Evolutionary conservation across 1,140 invertebrate species (phyloP).

Genomic region (Protaetia brevitarsis): DNA sequence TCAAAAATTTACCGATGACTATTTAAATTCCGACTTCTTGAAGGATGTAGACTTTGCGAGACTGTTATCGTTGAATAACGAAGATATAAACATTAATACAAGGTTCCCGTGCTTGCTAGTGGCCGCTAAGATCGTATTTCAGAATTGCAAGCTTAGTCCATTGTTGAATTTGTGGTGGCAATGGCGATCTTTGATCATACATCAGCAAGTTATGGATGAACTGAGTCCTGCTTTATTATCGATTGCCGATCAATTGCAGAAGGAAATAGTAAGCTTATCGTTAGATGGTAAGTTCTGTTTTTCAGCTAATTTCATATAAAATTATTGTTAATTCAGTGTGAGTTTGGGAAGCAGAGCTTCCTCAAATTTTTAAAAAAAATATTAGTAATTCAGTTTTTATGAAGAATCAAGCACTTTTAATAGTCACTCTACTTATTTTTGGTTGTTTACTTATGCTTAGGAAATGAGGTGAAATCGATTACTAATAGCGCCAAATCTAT

Average conservation of each 20-base stretch:
- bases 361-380: too few species aligned
- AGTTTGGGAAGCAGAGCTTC: too few species aligned
- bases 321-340: too few species aligned
- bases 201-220: conserved; percentile 74
- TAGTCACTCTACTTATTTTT: too few species aligned
- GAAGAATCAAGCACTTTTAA: too few species aligned
- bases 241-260: conserved; percentile 58
- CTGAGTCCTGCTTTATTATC: conserved; percentile 62
- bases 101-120: conserved; percentile 63
- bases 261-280: conserved; percentile 46
- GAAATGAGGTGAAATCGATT: too few species aligned
- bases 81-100: conserved; percentile 65
- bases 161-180: conserved; percentile 65
- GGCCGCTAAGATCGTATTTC: conserved; percentile 63
- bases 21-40: conserved; percentile 50
- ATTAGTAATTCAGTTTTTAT: too few species aligned
- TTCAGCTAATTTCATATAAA: too few species aligned
- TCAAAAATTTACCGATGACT: conserved; percentile 46
- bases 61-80: conserved; percentile 56
- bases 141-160: conserved; percentile 42
- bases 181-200: conserved; percentile 65
- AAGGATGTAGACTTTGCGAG: conserved; percentile 47
- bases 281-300: conserved; percentile 42
- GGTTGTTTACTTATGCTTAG: too few species aligned
- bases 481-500: too few species aligned